These are phyloP conservation scores for Lepeophtheirus nordmannii DNA, from an alignment of 2,888 invertebrate species.

Conservation along the genomic window DNA sequence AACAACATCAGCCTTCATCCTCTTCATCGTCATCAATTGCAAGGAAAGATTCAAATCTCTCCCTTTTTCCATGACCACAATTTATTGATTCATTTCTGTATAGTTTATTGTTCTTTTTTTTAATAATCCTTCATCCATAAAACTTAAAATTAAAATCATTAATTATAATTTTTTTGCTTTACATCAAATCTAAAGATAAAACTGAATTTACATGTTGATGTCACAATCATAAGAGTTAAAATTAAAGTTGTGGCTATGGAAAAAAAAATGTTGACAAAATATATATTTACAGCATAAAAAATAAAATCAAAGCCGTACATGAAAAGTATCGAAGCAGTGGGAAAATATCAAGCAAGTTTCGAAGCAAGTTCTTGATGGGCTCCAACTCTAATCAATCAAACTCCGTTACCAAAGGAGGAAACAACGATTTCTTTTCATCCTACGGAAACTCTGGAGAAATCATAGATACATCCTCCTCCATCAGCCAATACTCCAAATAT, in stretches of 20 bases:
- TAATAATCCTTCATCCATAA: no score
- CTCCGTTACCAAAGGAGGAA: not conserved
- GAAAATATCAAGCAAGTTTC: not conserved
- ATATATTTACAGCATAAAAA: not conserved
- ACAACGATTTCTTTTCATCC: not conserved
- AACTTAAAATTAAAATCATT: no score
- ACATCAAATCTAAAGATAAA: no score
- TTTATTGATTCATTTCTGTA: no score
- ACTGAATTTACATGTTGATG: no score
- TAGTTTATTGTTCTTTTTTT: no score
- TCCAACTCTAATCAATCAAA: not conserved
- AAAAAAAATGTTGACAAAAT: no score
- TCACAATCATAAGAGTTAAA: no score
- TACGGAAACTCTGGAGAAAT: not conserved
- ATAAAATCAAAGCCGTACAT: constrained; percentile 20
- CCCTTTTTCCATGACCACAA: no score
- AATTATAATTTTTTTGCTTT: no score
- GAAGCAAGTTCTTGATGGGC: not conserved
- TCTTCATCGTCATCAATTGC: not conserved
- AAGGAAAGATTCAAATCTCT: not conserved
- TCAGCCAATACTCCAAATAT: constrained; percentile 5
- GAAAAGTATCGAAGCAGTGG: not conserved
- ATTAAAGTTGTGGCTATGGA: no score
- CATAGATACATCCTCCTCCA: not conserved
- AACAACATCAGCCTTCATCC: not conserved